phyloP scores from a whole-genome alignment of 1,140 invertebrate genomes.

The Hirudo medicinalis region DNA sequence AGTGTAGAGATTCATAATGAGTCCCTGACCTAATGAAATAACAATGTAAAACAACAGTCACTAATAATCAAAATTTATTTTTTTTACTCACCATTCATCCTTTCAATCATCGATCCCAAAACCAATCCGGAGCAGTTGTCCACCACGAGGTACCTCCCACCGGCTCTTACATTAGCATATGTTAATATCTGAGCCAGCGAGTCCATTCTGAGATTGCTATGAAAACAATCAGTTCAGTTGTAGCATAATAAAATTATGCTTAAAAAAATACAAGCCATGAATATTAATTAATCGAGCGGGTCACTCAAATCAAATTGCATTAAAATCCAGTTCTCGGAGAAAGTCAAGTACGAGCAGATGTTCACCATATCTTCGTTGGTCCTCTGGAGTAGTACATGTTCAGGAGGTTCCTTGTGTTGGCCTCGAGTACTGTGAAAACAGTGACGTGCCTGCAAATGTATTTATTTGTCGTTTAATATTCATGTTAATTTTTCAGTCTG shows the following conservation, averaged over 20 bases:
- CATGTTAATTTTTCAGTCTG: no score
- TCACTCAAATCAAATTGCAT: no score
- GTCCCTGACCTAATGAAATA: slow-evolving; percentile 15
- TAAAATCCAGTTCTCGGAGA: not conserved
- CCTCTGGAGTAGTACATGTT: slow-evolving; percentile 66
- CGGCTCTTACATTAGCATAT: slow-evolving; percentile 60
- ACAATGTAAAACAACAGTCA: not conserved
- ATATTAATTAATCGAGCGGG: not conserved
- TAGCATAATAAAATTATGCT: not conserved
- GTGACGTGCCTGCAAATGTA: slow-evolving; percentile 27
- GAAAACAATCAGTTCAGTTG: slow-evolving; percentile 12
- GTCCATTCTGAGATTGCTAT: slow-evolving; percentile 59
- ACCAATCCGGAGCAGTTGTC: slow-evolving; percentile 72
- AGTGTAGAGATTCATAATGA: slow-evolving; percentile 18
- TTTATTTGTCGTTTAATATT: not conserved
- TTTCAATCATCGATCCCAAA: slow-evolving; percentile 60
- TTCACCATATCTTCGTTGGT: slow-evolving; percentile 57
- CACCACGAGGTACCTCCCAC: slow-evolving; percentile 66
- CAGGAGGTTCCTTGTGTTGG: slow-evolving; percentile 57
- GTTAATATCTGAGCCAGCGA: slow-evolving; percentile 71
- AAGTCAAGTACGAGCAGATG: not conserved
- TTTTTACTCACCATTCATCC: slow-evolving; percentile 30
- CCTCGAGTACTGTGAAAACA: slow-evolving; percentile 44
- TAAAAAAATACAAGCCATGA: not conserved
- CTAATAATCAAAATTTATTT: not conserved